Conservation (phyloP, 1,140 invertebrate genomes). For the Drosophila equinoxialis region DNA sequence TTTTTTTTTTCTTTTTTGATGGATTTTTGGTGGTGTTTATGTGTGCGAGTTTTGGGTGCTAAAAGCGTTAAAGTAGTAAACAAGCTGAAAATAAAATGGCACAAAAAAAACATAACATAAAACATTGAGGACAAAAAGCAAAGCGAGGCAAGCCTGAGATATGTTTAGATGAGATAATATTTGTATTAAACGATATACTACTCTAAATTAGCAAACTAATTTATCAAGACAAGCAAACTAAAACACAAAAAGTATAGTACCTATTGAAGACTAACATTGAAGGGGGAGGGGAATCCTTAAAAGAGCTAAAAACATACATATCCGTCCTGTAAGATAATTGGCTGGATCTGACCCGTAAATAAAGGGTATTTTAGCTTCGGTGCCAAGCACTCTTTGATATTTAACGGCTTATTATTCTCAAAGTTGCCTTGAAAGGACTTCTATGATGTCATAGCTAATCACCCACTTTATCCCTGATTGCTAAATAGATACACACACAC, state of each 20-base stretch:
- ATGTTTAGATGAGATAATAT: not conserved
- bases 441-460: not conserved
- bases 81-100: conserved; percentile 67
- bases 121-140: conserved; percentile 24
- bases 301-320: no score
- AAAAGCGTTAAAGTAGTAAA: conserved; percentile 47
- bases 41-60: conserved; percentile 10
- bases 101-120: conserved; percentile 43
- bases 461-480: not conserved
- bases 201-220: no score
- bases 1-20: not conserved
- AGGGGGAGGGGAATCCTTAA: no score
- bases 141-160: not conserved
- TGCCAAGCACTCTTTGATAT: no score
- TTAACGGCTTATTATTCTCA: no score
- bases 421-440: no score
- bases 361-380: no score
- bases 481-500: conserved; percentile 14
- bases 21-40: not conserved
- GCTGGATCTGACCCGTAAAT: no score
- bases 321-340: no score
- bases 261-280: no score
- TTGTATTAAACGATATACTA: conserved; percentile 13
- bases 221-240: no score
- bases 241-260: no score